Conservation (phyloP, 2,888 invertebrate genomes). For the Sesamia inferens region DNA sequence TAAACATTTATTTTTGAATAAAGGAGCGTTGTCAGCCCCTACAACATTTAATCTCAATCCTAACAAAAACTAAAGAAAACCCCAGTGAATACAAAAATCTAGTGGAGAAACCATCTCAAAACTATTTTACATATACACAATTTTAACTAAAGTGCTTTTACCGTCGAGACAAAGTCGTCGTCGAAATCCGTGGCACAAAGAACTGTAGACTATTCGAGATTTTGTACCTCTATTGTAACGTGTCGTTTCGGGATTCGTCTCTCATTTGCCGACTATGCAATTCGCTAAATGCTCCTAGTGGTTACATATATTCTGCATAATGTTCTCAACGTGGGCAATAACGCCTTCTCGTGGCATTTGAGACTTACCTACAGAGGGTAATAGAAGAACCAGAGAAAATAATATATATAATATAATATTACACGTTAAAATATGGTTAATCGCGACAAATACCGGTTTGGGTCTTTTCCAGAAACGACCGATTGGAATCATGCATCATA, state of each 20-base stretch:
- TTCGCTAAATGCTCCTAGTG: conserved; percentile 38
- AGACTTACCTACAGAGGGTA: neutral
- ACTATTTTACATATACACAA: conserved; percentile 54
- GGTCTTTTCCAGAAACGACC: no score
- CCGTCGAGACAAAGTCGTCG: conserved; percentile 49
- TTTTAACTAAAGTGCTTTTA: conserved; percentile 61
- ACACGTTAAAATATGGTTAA: no score
- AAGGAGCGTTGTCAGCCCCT: neutral
- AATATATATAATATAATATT: no score
- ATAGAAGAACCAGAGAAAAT: no score
- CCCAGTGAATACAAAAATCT: conserved; percentile 36
- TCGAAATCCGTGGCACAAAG: conserved; percentile 57
- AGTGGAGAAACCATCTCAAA: conserved; percentile 20
- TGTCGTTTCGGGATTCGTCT: conserved; percentile 17
- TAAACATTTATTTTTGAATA: neutral
- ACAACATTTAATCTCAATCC: conserved; percentile 23
- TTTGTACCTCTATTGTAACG: conserved; percentile 45
- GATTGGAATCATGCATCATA: no score
- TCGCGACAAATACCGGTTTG: no score
- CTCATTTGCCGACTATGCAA: conserved; percentile 33
- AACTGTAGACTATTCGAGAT: conserved; percentile 24
- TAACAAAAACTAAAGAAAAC: conserved; percentile 15
- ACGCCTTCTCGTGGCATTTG: neutral
- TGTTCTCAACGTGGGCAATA: no score
- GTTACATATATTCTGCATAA: no score